phyloP scores from a whole-genome alignment of 2,888 invertebrate genomes.

The Galerucella calmariensis region DNA sequence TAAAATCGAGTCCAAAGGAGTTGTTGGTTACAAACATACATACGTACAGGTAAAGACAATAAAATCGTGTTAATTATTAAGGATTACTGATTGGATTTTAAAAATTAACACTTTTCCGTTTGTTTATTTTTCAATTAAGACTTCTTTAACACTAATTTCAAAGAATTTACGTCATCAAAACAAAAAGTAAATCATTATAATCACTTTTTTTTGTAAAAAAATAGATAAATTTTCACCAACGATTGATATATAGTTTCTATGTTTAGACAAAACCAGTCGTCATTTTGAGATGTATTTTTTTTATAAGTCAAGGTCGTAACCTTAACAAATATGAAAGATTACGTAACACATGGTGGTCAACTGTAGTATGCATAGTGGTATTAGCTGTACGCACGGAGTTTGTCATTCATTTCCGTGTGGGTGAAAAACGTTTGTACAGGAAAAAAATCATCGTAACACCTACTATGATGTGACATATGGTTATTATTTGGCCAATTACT shows the following conservation, averaged over 20 bases:
- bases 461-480: not conserved
- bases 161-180: not conserved
- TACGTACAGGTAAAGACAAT: too few relatives aligned
- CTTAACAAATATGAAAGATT: not conserved
- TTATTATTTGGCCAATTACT: too few relatives aligned
- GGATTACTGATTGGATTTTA: too few relatives aligned
- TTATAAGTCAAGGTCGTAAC: conserved; percentile 2
- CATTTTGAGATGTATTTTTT: not conserved
- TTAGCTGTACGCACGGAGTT: not conserved
- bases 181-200: not conserved
- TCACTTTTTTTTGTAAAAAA: not conserved
- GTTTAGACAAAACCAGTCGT: not conserved
- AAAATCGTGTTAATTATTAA: too few relatives aligned
- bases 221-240: not conserved
- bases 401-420: conserved; percentile 10
- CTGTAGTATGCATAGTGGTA: not conserved
- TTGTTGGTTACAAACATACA: too few relatives aligned
- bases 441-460: conserved; percentile 10
- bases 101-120: not conserved
- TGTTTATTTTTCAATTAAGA: not conserved
- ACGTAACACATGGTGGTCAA: not conserved
- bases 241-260: conserved; percentile 3
- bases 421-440: not conserved
- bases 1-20: too few relatives aligned
- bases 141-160: not conserved